These are phyloP conservation scores for Arion vulgaris DNA, from an alignment of 1,140 invertebrate species.

Conservation along the genomic window DNA sequence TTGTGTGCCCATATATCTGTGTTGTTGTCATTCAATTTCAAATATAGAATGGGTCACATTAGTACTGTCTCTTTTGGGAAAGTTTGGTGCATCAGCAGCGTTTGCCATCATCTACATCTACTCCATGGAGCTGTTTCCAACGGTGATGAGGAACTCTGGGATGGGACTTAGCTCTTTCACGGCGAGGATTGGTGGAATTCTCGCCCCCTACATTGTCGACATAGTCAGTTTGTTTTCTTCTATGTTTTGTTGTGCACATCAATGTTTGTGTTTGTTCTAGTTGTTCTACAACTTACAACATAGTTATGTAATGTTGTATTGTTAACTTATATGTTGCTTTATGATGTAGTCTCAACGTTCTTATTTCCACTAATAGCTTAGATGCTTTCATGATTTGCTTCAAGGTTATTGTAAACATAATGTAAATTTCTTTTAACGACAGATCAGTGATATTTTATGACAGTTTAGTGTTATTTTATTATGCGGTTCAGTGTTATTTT, in stretches of 20 bases:
- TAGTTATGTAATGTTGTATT: neutral
- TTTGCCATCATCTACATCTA: slow-evolving; percentile 84
- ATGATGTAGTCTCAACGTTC: no score
- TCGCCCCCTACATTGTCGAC: slow-evolving; percentile 77
- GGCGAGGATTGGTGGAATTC: slow-evolving; percentile 83
- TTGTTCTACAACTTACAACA: neutral
- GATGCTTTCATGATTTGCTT: no score
- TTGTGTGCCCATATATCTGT: no score
- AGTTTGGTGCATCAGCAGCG: slow-evolving; percentile 51
- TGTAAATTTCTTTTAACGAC: no score
- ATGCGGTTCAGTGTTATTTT: no score
- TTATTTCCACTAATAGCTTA: no score
- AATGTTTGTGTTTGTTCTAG: neutral
- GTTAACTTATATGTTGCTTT: neutral
- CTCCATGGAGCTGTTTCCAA: slow-evolving; percentile 89
- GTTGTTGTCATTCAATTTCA: slow-evolving; percentile 13
- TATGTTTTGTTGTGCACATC: neutral
- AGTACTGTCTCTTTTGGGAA: slow-evolving; percentile 57
- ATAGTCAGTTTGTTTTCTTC: slow-evolving; percentile 48
- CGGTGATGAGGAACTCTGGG: slow-evolving; percentile 86
- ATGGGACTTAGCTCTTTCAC: slow-evolving; percentile 85
- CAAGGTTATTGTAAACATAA: no score
- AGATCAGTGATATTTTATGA: no score
- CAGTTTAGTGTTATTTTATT: no score
- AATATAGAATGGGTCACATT: slow-evolving; percentile 49